A percentile compares a stretch with the other conserved stretches of the same genome.
Conservation (phyloP, 2,113 vertebrate species). For the Lepus europaeus region DNA sequence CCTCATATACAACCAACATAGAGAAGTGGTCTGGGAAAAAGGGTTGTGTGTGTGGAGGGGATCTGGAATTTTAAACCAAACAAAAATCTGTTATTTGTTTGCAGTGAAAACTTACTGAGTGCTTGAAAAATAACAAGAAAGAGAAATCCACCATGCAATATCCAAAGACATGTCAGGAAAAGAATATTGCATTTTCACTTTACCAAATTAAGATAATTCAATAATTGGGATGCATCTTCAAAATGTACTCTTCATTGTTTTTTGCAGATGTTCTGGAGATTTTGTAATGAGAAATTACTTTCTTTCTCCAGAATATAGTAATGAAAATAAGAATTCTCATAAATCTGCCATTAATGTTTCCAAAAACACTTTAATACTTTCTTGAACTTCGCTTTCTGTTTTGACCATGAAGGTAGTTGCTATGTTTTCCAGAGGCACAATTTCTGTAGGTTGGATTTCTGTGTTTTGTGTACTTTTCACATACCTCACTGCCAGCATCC, state of each 20-base stretch:
- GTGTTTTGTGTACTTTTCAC: not conserved
- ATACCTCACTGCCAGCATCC: not conserved
- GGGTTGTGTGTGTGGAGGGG: too few relatives aligned
- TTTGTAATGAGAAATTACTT: not conserved
- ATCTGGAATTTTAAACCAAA: not conserved
- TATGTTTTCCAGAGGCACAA: not conserved
- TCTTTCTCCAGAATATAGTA: not conserved
- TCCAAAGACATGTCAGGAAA: not conserved
- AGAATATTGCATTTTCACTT: not conserved
- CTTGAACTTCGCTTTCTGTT: not conserved
- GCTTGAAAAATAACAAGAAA: not conserved
- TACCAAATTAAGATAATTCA: not conserved
- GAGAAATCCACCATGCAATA: not conserved
- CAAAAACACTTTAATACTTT: not conserved
- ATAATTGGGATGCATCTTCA: not conserved
- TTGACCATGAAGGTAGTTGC: not conserved
- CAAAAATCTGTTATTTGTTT: not conserved
- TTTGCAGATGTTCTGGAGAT: not conserved
- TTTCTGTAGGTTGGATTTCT: conserved; percentile 44
- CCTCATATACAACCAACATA: not conserved
- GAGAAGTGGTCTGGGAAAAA: not conserved
- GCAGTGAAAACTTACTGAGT: not conserved
- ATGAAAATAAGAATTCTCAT: not conserved
- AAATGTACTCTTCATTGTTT: not conserved
- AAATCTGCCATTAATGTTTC: not conserved